phyloP scores from a whole-genome alignment of 2,113 vertebrate genomes.

The Pterophyllum scalare region DNA sequence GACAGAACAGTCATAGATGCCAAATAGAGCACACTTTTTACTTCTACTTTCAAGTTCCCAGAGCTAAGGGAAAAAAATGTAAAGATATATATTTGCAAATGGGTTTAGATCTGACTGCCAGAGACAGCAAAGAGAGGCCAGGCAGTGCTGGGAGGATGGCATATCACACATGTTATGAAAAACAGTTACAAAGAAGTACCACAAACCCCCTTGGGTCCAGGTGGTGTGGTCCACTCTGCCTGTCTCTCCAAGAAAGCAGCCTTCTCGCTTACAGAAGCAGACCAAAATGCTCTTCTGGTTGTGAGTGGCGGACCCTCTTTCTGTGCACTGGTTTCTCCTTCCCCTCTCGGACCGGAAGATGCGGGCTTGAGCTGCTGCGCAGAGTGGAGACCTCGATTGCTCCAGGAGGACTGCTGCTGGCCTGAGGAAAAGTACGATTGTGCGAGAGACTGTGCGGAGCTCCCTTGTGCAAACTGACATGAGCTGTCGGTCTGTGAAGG shows the following conservation, averaged over 20 bases:
- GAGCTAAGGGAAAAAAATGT: no score
- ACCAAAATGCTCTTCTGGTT: slow-evolving; percentile 31
- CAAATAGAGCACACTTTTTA: not conserved
- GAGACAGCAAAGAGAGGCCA: not conserved
- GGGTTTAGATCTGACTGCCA: not conserved
- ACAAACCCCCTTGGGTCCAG: slow-evolving; percentile 71
- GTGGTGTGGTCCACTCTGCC: slow-evolving; percentile 41
- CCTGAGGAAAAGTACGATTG: slow-evolving; percentile 50
- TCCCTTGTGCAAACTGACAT: slow-evolving; percentile 24
- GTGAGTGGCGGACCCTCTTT: slow-evolving; percentile 28
- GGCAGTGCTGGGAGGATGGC: slow-evolving; percentile 2
- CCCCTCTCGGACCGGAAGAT: slow-evolving; percentile 12
- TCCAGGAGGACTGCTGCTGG: slow-evolving; percentile 58
- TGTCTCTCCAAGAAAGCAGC: slow-evolving; percentile 63
- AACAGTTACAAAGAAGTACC: slow-evolving; percentile 29
- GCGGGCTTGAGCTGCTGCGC: slow-evolving; percentile 30
- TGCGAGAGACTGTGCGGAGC: slow-evolving; percentile 23
- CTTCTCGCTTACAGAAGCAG: slow-evolving; percentile 50
- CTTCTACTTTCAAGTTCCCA: no score
- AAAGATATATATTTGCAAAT: not conserved
- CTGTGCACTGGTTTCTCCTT: slow-evolving; percentile 17
- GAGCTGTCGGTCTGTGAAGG: slow-evolving; percentile 31
- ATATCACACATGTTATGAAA: not conserved
- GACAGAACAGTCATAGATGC: not conserved
- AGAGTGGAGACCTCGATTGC: slow-evolving; percentile 28